Evolutionary conservation across 2,797 vertebrate genomes (phyloP).

Genomic region (Sebastolobus altivelis): DNA sequence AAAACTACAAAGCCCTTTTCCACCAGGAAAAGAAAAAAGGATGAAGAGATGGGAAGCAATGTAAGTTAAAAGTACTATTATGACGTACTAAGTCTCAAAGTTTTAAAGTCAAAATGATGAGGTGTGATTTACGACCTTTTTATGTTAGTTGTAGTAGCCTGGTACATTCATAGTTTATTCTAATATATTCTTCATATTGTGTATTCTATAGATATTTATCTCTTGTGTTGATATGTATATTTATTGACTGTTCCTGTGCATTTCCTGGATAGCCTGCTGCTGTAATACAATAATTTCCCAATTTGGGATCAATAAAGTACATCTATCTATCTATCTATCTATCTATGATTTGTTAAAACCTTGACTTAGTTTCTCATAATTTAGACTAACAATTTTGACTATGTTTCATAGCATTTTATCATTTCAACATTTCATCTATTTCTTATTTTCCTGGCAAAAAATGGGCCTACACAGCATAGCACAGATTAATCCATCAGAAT

Average conservation of each 20-base stretch:
- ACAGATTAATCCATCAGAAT: background rate
- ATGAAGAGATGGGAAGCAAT: background rate
- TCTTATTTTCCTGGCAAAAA: background rate
- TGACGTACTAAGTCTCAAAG: background rate
- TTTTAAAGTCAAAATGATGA: background rate
- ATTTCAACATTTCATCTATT: background rate
- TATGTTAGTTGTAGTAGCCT: too few species aligned
- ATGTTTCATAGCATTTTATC: background rate
- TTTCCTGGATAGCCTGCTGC: too few species aligned
- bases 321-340: too few species aligned
- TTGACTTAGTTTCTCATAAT: background rate
- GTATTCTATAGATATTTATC: too few species aligned
- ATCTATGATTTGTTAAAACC: too few species aligned
- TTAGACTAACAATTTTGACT: background rate
- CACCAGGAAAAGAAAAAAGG: background rate
- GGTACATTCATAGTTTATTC: too few species aligned
- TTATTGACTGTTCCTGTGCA: too few species aligned
- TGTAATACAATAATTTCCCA: too few species aligned
- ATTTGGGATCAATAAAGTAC: too few species aligned
- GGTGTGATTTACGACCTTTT: background rate
- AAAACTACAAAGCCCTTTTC: background rate
- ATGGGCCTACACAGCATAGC: background rate
- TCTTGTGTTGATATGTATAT: too few species aligned
- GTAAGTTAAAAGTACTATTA: background rate
- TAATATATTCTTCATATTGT: too few species aligned